Base-by-base conservation (phyloP, 2,113 vertebrate genomes). In the Cololabis saira region DNA sequence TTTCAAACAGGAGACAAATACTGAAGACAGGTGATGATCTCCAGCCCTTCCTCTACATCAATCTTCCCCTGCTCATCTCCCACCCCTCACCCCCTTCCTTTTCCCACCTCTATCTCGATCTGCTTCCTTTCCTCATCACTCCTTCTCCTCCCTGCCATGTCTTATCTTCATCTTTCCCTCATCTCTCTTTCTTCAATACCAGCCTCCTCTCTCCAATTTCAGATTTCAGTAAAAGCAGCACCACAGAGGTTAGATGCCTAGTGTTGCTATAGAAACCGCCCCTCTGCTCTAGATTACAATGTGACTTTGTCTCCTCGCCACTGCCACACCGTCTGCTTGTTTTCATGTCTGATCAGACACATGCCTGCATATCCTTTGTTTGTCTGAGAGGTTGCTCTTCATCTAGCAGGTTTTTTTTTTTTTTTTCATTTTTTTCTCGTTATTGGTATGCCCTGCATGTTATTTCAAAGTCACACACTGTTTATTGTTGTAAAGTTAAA, bases 201-300 rank as follows among this genome's bases (percentile, higher is more conserved):
- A 76, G 74, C 63, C 74, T 81, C 74, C 81, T 80, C 80, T 85
- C 49, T 12, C 80, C 85, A 88, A 88, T 89, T 91, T 91, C 82
- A 79, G 82, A 87, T 89, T 88, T 77, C 60, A 89, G 80, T 70
- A 67, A 79, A 84, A 72, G 84, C 84, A 61, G 85, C 54, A 68
- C 69, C 49, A 62, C 60, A 63, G 79, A 86, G 89, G 87, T 89
- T 86, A 89, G 83, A 88, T 85, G 87, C 79, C 81, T 70, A 67
- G 81, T 76, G 89, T 93, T 92, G 86, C 91, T 72, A 92, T 92
- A 87, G 93, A 87, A 92, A 93, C 91, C 67, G 64, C 63, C 75
- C 77, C 83, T 86, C 64, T 81, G 76, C 80, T 86, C 84, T 48
- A 80, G 81, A 91, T 88, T 71, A 84, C 72, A 92, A 89, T 85